Base-by-base conservation (phyloP, 2,888 invertebrate species). In the Maniola hyperantus region DNA sequence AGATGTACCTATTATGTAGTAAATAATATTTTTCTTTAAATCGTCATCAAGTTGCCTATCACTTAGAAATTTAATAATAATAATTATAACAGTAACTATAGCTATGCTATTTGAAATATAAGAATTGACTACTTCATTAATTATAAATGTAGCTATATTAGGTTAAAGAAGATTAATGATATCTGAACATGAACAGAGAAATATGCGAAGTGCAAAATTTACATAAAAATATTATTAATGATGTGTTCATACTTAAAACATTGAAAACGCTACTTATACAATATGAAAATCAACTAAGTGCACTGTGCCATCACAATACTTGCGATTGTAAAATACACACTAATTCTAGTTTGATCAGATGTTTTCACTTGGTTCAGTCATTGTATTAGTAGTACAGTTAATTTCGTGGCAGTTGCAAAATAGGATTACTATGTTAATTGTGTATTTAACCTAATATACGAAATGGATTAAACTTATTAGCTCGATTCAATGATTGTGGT, bases 381-480 rank as follows among this genome's bases (percentile, higher is more conserved):
- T 72, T 66, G 67, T 69, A 8, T 57, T 83, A 75, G 64, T 69
- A 69, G 64, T 67, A 73, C 72, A 77, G 75, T 82, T 79, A 75
- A 75, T 79, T 75, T 73, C 66, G 72, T 82, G 82, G 80, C 82
- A 83, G 83, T 85, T 78, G 74, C 77, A 75, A 69, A 73, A 76
- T 71, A 70, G 66, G 57, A 68, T 64, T 63, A 26, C 65, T 65
- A 66, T 66, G 33, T 42, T 57, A 57, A 2, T 18, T 36, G 72
- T 65, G 65, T n/a, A 62, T 71, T 76, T 90, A 92, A 80, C 92
- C 92, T 87, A 92, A 81, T 74, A 92, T 91, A 73, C 91, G 91
- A 75, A 92, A 90, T 67, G 91, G 92, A 71, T 91, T 92, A 69
- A 91, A 92, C 81, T 91, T 91, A 76, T 84, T 91, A 61, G 71